Evolutionary conservation across 2,797 vertebrate species (phyloP), one percentile per base, ranked within the genome.

Genomic region (Anabacerthia variegaticeps): DNA sequence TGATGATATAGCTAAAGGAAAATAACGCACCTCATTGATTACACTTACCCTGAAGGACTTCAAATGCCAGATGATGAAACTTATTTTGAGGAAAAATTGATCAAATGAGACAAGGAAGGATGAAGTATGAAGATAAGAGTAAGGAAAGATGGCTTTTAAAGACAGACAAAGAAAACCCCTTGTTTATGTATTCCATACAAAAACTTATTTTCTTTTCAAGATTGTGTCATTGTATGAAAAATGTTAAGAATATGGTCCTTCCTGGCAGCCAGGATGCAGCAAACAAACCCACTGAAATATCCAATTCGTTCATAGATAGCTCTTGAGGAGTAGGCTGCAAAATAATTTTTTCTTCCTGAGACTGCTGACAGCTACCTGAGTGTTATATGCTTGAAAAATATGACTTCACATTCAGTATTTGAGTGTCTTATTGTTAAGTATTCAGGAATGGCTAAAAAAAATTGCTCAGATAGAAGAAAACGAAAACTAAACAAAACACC

Each of bases 301-400:
- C 74, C 90, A 93, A n/a, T 97, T 97, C 96, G 43, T 95, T 97
- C 97, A 95, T 85, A 84, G 87, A 86, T 89, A 73, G 68, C 90
- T 91, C 90, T 96, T 12, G 15, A 86, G 84, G 67, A 97, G 48
- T 39, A 55, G 26, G 43, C 41, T 95, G 88, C 77, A 97, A 97
- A 97, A 97, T 92, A 96, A 88, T 96, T 96, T 96, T 95, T 73
- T 95, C 73, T 96, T 95, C 88, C 63, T 72, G 80, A 97, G 74
- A 94, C 77, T 94, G 71, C 21, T 79, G 95, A 91, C 71, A 91
- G 85, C 87, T 97, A 95, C 81, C 94, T 92, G 72, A 95, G 94
- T 84, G 85, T 97, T 65, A 83, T 91, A 72, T 4, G 13, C 32
- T 62, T 84, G 78, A 87, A 96, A 96, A 97, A 69, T 62, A 91